Base-by-base conservation (phyloP, 1,140 invertebrate species). In the Monochamus saltuarius region DNA sequence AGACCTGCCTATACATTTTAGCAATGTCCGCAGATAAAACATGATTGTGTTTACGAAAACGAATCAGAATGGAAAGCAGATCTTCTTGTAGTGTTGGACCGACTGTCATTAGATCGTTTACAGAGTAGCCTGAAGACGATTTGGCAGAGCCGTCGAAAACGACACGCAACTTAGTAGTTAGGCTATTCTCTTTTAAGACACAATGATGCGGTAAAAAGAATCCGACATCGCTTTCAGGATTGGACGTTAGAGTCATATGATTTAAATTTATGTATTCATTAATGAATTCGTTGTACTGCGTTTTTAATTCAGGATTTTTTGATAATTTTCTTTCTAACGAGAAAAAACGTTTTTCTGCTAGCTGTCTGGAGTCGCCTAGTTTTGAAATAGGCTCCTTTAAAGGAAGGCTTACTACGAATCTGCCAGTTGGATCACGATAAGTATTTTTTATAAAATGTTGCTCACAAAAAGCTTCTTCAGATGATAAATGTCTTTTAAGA, bases 391-490 rank as follows among this genome's bases (percentile, higher is more conserved):
- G 46, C 7, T 62, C 45, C 45, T 66, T 66, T 10, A 67, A 56
- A 13, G 65, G 65, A 19, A 70, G 51, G 19, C 14, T n/a, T 17
- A 70, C 66, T 16, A 61, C 39, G 47, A 65, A 68, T 10, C 57
- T 19, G 14, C 63, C 63, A n/a, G 60, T 35, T 22, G 13, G 2
- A 47, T 55, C 43, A 22, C 54, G 37, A 14, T 35, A 45, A 17
- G 46, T 43, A 37, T 13, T 62, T 56, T 63, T 47, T 9, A 19
- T n/a, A 49, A 65, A 70, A 51, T 67, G 56, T 7, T 59, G 42
- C 38, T 67, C 65, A 35, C 60, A 65, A 14, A 13, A 9, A 29
- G 14, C 34, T 49, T 68, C 63, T 50, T 60, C 63, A 9, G 13
- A 7, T 13, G 55, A 65, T n/a, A 57, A 51, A 39, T 8, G 37